phyloP scores from a whole-genome alignment of 1,140 invertebrate genomes.

The Andricus grossulariae region DNA sequence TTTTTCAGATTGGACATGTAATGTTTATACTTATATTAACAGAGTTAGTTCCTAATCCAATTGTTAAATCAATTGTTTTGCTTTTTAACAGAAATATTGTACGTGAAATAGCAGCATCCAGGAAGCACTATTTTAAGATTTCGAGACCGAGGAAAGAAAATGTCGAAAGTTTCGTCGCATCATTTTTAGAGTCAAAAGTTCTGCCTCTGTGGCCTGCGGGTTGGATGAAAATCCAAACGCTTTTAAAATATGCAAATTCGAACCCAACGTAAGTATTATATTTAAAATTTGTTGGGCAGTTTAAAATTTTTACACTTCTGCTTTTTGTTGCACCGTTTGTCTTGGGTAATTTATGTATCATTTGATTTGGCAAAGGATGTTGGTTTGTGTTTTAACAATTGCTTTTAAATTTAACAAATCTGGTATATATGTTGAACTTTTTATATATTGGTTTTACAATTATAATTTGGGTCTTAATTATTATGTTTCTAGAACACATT shows the following conservation, averaged over 20 bases:
- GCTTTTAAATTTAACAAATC: slow-evolving; percentile 1
- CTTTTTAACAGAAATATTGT: slow-evolving; percentile 61
- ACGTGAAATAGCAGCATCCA: slow-evolving; percentile 61
- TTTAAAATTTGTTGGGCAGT: background rate
- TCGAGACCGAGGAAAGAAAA: slow-evolving; percentile 76
- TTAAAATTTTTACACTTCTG: slow-evolving; percentile 17
- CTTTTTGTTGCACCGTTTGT: background rate
- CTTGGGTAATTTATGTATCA: too few relatives aligned
- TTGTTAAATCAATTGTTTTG: slow-evolving; percentile 8
- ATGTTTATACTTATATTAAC: too few relatives aligned
- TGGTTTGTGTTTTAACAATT: slow-evolving; percentile 26
- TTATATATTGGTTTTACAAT: too few relatives aligned
- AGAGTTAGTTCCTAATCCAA: background rate
- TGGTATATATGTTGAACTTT: background rate
- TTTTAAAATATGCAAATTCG: slow-evolving; percentile 63
- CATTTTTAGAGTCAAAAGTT: slow-evolving; percentile 77
- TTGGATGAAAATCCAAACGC: slow-evolving; percentile 74
- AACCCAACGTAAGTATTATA: slow-evolving; percentile 64
- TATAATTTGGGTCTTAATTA: too few relatives aligned
- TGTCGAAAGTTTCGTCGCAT: slow-evolving; percentile 76
- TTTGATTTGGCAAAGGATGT: background rate
- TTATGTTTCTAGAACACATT: too few relatives aligned
- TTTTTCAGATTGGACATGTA: too few relatives aligned
- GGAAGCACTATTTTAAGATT: slow-evolving; percentile 66
- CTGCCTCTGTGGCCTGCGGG: slow-evolving; percentile 78